Percentiles rank a stretch among this genome's conserved stretches.
Conservation (phyloP, 2,797 vertebrate species). For the Peromyscus attwateri region DNA sequence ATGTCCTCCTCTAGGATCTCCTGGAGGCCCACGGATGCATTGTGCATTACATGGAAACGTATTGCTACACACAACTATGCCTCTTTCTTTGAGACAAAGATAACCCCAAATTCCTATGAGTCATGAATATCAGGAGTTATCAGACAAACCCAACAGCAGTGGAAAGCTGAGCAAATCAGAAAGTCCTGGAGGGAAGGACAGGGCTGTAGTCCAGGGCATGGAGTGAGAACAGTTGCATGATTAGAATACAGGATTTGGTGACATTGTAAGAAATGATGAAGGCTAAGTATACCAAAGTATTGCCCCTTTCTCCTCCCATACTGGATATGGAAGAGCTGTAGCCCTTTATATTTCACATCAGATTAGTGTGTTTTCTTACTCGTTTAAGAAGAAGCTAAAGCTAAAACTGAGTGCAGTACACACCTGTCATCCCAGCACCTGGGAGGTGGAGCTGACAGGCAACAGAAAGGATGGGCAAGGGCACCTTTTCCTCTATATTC, state of each 20-base stretch:
- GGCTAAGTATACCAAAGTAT: neutral
- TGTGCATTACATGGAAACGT: neutral
- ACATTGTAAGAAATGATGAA: constrained; percentile 6
- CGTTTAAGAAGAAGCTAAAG: constrained; percentile 52
- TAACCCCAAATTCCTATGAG: constrained; percentile 20
- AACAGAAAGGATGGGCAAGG: neutral
- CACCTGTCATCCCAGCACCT: neutral
- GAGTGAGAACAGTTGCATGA: neutral
- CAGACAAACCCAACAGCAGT: constrained; percentile 44
- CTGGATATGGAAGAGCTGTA: neutral
- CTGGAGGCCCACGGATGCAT: neutral
- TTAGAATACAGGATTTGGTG: constrained; percentile 31
- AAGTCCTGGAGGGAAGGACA: neutral
- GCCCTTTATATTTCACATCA: constrained; percentile 31
- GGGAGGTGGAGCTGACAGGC: neutral
- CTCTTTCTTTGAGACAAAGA: constrained; percentile 46
- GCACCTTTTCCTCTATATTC: neutral
- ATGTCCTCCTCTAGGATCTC: constrained; percentile 3
- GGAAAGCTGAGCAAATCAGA: constrained; percentile 43
- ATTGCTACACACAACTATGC: neutral
- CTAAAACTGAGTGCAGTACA: neutral
- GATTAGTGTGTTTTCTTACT: neutral
- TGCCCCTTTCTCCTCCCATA: neutral
- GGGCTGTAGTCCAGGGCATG: neutral
- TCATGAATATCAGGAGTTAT: constrained; percentile 41